A percentile compares a stretch with the other conserved stretches of the same genome.
These are phyloP conservation scores for Peromyscus californicus DNA, from an alignment of 2,113 vertebrate species.

Conservation along the genomic window DNA sequence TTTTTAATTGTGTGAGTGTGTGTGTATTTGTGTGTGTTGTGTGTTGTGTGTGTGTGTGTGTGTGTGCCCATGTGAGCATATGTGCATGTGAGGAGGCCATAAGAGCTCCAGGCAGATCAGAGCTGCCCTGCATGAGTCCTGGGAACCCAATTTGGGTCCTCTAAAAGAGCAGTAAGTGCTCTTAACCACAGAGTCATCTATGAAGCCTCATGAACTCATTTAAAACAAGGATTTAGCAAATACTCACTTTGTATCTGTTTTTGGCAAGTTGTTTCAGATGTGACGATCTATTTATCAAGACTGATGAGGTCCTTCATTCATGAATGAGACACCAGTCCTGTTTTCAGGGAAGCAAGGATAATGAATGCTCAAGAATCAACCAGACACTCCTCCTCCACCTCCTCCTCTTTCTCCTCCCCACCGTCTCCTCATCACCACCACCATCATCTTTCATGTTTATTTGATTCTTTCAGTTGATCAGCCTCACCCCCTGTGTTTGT, in stretches of 20 bases:
- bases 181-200: not conserved
- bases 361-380: too few relatives aligned
- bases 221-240: not conserved
- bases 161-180: not conserved
- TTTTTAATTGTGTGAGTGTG: not conserved
- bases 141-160: too few relatives aligned
- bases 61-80: not conserved
- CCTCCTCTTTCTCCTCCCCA: not conserved
- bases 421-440: too few relatives aligned
- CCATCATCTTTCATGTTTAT: not conserved
- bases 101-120: not conserved
- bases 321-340: not conserved
- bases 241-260: not conserved
- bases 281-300: not conserved
- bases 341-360: not conserved
- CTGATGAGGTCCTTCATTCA: not conserved
- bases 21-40: not conserved
- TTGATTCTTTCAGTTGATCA: not conserved
- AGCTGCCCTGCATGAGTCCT: not conserved
- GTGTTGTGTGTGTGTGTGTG: not conserved
- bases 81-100: not conserved
- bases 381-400: not conserved
- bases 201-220: not conserved
- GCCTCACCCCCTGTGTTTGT: not conserved
- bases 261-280: not conserved